Conservation (phyloP, 2,113 vertebrate species). For the Sebastes fasciatus region DNA sequence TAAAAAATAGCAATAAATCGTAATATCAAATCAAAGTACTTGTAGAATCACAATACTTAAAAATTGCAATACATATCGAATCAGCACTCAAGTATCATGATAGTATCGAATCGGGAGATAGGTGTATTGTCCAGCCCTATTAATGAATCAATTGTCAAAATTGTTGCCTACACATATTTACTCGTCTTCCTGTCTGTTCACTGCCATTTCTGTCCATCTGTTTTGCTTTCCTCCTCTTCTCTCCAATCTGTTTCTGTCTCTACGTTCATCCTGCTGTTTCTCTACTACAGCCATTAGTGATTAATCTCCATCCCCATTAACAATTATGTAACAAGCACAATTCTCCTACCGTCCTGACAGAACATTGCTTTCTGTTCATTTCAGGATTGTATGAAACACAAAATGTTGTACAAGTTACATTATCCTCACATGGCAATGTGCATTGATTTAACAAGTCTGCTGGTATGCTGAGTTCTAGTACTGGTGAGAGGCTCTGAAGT, state of each 20-base stretch:
- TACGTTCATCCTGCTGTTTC: neutral
- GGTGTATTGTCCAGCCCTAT: too few species aligned
- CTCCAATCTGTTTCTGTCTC: neutral
- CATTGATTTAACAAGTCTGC: neutral
- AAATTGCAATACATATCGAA: too few species aligned
- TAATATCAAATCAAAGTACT: too few species aligned
- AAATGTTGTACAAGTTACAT: neutral
- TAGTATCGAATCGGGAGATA: too few species aligned
- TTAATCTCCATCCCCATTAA: constrained; percentile 5
- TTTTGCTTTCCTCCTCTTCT: neutral
- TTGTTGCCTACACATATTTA: neutral
- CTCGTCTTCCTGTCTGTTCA: neutral
- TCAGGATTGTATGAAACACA: neutral
- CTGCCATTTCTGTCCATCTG: neutral
- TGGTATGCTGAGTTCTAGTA: neutral
- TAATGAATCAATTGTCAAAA: neutral
- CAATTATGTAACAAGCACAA: neutral
- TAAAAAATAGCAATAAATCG: too few species aligned
- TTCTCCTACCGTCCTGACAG: neutral
- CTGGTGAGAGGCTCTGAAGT: neutral
- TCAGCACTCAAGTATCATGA: too few species aligned
- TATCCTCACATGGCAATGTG: neutral
- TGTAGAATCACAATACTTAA: too few species aligned
- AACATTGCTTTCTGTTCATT: neutral
- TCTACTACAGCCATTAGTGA: neutral